Evolutionary conservation across 2,113 vertebrate genomes (phyloP), one percentile per base, ranked within the genome.

Genomic region (Paradoxurus hermaphroditus): DNA sequence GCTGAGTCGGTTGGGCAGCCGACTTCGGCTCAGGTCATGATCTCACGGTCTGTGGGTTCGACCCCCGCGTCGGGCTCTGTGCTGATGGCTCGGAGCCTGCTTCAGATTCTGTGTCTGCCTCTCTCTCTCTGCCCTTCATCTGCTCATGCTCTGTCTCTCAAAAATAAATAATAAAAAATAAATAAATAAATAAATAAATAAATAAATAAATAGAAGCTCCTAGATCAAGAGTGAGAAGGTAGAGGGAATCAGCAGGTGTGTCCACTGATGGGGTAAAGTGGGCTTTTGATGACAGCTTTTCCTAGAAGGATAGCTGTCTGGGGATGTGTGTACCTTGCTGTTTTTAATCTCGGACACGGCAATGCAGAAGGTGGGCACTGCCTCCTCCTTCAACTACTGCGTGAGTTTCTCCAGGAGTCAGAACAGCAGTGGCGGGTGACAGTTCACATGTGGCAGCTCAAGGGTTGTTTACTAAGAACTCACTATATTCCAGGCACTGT

Each of bases 201-300:
- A n/a, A n/a, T n/a, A n/a, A n/a, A n/a, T n/a, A n/a, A n/a, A n/a
- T 51, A 95, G 92, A 95, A 87, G 9, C 49, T 90, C 23, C 7
- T 63, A 86, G 81, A 77, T 92, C 51, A 56, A 65, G 49, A 21
- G 11, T 75, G 27, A 88, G 91, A 90, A 5, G 39, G 70, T 77
- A 34, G 84, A 73, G 39, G 56, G 51, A n/a, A 41, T 6, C 41
- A 87, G 51, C 49, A 82, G 68, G 75, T 96, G 91, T 79, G 85
- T 59, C 78, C 41, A 29, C 29, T 10, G 65, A 51, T 39, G 4
- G 70, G 27, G 65, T 16, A 19, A 49, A 84, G 79, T 0, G 1
- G 41, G 62, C 56, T 11, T 90, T 82, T 70, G 70, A 44, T 82
- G 5, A 14, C 70, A 94, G 75, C 15, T 51, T 81, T 81, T 81